These are phyloP conservation scores for Xyrauchen texanus DNA, from an alignment of 2,113 vertebrate genomes.

Conservation along the genomic window DNA sequence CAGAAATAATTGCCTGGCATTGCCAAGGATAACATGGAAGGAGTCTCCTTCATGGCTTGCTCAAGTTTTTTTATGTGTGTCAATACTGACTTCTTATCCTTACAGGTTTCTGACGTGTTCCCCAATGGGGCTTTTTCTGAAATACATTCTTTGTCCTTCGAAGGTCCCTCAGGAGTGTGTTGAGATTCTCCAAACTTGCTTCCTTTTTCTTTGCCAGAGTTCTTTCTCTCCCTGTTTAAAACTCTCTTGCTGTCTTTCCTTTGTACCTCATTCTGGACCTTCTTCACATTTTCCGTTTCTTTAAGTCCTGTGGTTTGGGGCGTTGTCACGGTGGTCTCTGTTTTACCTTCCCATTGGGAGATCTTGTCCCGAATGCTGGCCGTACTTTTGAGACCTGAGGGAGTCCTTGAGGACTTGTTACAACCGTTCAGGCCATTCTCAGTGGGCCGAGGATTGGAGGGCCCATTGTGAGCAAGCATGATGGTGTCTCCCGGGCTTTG, in stretches of 20 bases:
- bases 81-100: conserved; percentile 86
- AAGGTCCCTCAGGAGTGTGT: conserved; percentile 62
- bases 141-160: conserved; percentile 73
- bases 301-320: conserved; percentile 57
- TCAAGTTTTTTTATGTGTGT: conserved; percentile 93
- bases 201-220: conserved; percentile 69
- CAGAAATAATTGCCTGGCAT: conserved; percentile 93
- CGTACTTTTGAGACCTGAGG: conserved; percentile 42
- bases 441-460: conserved; percentile 68
- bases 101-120: conserved; percentile 69
- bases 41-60: conserved; percentile 86
- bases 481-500: conserved; percentile 70
- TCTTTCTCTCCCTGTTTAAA: conserved; percentile 74
- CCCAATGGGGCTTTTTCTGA: conserved; percentile 64
- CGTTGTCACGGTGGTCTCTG: conserved; percentile 64
- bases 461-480: conserved; percentile 84
- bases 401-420: conserved; percentile 57
- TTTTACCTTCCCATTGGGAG: conserved; percentile 97
- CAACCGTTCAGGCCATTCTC: conserved; percentile 76
- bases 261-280: conserved; percentile 65
- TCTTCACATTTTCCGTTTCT: conserved; percentile 74
- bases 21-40: conserved; percentile 81
- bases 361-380: conserved; percentile 95
- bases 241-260: conserved; percentile 76
- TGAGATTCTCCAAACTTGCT: conserved; percentile 68